Evolutionary conservation across 2,888 invertebrate genomes (phyloP).

Genomic region (Acrocyrtus sp.): DNA sequence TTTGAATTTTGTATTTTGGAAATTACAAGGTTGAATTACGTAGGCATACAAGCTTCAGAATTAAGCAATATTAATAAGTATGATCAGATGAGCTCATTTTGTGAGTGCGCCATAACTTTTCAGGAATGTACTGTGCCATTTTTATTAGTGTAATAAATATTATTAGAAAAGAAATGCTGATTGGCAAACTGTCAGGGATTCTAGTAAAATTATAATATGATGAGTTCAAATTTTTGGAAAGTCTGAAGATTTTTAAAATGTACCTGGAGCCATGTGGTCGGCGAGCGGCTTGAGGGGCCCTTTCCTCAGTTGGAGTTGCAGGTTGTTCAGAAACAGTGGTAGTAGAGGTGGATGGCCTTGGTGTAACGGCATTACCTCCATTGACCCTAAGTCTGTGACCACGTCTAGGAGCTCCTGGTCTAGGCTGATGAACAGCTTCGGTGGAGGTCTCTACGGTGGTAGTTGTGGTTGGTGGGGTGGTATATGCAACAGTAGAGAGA

Average conservation of each 20-base stretch:
- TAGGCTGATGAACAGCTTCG: conserved; percentile 3
- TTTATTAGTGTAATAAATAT: no score
- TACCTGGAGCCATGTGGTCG: conserved; percentile 33
- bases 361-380: conserved; percentile 38
- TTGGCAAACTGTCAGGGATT: no score
- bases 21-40: no score
- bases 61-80: no score
- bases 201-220: no score
- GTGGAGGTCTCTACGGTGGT: conserved; percentile 36
- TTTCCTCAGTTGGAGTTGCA: conserved; percentile 34
- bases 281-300: conserved; percentile 10
- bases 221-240: conserved; percentile 1
- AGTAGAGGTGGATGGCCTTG: conserved; percentile 25
- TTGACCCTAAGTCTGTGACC: conserved; percentile 39
- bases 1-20: no score
- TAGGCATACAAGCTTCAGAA: no score
- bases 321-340: conserved; percentile 26
- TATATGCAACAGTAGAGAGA: conserved; percentile 19
- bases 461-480: conserved; percentile 42
- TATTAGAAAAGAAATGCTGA: no score
- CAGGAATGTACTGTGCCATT: no score
- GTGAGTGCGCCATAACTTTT: no score
- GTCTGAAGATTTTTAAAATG: background rate
- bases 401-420: conserved; percentile 31
- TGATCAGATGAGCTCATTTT: no score